These are phyloP conservation scores for Pollenia angustigena DNA, from an alignment of 2,888 invertebrate genomes.

Conservation along the genomic window DNA sequence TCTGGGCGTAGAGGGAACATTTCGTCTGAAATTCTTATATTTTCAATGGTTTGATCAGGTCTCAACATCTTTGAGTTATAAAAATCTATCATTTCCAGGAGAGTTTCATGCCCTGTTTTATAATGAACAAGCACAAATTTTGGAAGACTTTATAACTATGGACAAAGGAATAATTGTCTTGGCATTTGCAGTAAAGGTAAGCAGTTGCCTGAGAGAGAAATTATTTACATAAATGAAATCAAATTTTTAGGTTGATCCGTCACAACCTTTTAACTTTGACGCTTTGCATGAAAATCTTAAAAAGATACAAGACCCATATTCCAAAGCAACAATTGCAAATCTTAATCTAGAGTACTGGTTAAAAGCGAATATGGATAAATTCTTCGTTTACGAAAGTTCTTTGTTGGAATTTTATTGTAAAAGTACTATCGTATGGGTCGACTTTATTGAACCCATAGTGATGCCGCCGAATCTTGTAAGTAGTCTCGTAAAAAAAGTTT, in stretches of 20 bases:
- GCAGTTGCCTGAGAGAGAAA: neutral
- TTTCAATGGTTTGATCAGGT: constrained; percentile 39
- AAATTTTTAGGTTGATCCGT: neutral
- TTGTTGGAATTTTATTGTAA: neutral
- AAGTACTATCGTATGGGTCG: neutral
- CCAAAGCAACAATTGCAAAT: neutral
- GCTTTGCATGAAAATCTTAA: constrained; percentile 4
- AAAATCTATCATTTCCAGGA: constrained; percentile 14
- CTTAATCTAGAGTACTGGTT: neutral
- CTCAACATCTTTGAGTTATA: neutral
- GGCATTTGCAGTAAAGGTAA: constrained; percentile 11
- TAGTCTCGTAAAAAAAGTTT: neutral
- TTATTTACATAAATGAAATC: neutral
- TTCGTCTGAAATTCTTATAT: constrained; percentile 7
- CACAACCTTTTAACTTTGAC: neutral
- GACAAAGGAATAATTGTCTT: neutral
- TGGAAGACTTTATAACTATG: neutral
- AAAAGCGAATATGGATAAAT: neutral
- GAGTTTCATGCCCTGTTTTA: constrained; percentile 24
- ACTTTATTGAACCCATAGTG: neutral
- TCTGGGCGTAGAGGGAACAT: neutral
- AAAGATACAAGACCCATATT: neutral
- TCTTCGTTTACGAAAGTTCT: constrained; percentile 7
- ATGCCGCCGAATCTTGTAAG: constrained; percentile 32
- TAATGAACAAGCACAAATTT: neutral